Base-by-base conservation (phyloP, 2,113 vertebrate species). In the Chloroceryle aenea region DNA sequence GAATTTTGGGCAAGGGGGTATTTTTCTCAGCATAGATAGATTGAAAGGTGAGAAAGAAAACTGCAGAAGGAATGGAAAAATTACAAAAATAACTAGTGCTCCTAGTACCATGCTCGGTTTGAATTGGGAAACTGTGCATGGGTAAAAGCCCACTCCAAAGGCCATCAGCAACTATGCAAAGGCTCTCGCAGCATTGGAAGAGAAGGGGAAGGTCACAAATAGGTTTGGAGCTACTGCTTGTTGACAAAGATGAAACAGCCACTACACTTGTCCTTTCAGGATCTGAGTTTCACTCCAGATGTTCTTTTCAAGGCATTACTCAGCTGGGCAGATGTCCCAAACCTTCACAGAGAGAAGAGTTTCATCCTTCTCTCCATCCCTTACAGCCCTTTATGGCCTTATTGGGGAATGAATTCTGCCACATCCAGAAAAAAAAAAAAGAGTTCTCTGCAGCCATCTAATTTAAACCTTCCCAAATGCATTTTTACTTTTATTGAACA, bases 151-250 rank as follows among this genome's bases (percentile, higher is more conserved):
- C 8, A 2, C 23, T 47, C 48, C 58, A 48, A 55, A 73, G 11
- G 17, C 42, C 14, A 43, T 13, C 52, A 48, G 40, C 0, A 2
- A 2, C 48, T 7, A 4, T 4, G 15, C 19, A 45, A 62, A 36
- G 42, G 6, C 22, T 91, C 25, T 25, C 0, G 0, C 52, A 52
- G 71, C 1, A 2, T 0, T 50, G 38, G 38, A 34, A 4, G 4
- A 25, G 82, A 50, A 62, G 23, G 12, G 16, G 13, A 73, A 69
- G 20, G 42, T 80, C 82, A 56, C 14, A 21, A 22, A 40, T 11
- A 8, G 6, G 22, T 32, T 19, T 58, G 42, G 42, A 74, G 29
- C 17, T 15, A 7, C 61, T 34, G 27, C 22, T 52, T 36, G 2
- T 19, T 19, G 15, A 25, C 23, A 61, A 40, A 32, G 34, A 36